phyloP scores from a whole-genome alignment of 2,113 vertebrate genomes.

The Oxygymnocypris stewartii region DNA sequence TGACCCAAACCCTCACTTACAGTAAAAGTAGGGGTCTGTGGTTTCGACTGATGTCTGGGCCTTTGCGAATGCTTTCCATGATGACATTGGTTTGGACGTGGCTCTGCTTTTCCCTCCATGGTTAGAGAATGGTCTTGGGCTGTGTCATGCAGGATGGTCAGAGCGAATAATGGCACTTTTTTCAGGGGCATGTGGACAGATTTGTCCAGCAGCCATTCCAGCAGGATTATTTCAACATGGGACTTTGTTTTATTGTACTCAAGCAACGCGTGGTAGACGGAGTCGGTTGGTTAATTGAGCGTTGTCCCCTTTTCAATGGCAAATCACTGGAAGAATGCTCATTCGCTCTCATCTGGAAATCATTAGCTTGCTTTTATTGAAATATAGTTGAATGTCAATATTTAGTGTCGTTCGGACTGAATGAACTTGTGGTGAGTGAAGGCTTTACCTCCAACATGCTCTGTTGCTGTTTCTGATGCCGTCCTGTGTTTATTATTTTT shows the following conservation, averaged over 20 bases:
- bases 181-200: not conserved
- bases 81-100: conserved; percentile 52
- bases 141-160: conserved; percentile 25
- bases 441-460: not conserved
- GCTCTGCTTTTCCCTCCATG: conserved; percentile 34
- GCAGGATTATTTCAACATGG: conserved; percentile 31
- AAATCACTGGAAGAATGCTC: conserved; percentile 12
- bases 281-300: conserved; percentile 35
- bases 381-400: conserved; percentile 18
- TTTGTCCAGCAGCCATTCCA: conserved; percentile 8
- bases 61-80: conserved; percentile 54
- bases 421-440: not conserved
- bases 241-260: conserved; percentile 43
- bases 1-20: conserved; percentile 46
- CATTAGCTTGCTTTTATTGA: conserved; percentile 33
- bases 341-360: conserved; percentile 43
- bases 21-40: conserved; percentile 56
- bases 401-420: conserved; percentile 27
- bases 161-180: conserved; percentile 23
- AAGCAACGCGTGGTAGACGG: conserved; percentile 18
- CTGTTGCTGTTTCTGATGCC: conserved; percentile 14
- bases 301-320: conserved; percentile 6
- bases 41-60: conserved; percentile 51
- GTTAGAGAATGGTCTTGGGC: conserved; percentile 37
- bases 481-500: not conserved